Evolutionary conservation across 2,888 invertebrate genomes (phyloP).

Genomic region (Meloe dianella): DNA sequence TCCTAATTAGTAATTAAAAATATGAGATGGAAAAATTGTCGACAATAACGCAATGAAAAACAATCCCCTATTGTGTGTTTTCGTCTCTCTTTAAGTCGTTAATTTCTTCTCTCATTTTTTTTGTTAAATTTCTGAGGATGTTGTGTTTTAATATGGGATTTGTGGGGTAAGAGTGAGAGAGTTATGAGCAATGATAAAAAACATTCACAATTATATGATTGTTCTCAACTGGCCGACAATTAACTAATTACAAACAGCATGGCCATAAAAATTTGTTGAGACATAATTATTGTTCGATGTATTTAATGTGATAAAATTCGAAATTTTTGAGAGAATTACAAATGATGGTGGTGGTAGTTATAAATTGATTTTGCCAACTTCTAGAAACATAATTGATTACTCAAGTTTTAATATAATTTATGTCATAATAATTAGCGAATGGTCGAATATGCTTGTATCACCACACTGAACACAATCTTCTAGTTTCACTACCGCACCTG

Average conservation of each 20-base stretch:
- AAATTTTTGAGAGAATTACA: conserved; percentile 16
- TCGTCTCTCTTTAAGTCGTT: background rate
- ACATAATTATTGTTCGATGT: conserved; percentile 38
- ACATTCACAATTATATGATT: conserved; percentile 31
- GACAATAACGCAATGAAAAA: conserved; percentile 14
- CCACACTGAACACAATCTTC: conserved; percentile 30
- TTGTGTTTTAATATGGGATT: conserved; percentile 1
- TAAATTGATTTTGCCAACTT: conserved; percentile 44
- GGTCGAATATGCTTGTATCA: conserved; percentile 47
- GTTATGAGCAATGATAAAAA: conserved; percentile 16
- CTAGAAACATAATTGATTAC: conserved; percentile 54
- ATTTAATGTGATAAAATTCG: conserved; percentile 20
- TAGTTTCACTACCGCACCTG: conserved; percentile 46
- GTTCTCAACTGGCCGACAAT: conserved; percentile 36
- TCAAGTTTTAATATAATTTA: conserved; percentile 56
- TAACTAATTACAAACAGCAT: conserved; percentile 42
- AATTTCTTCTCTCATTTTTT: background rate
- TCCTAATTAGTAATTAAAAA: conserved; percentile 24
- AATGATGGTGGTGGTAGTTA: conserved; percentile 9
- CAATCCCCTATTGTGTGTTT: background rate
- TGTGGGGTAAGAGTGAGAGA: background rate
- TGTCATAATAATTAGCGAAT: conserved; percentile 56
- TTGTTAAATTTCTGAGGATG: background rate
- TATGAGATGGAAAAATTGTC: conserved; percentile 16
- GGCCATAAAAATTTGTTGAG: conserved; percentile 33